Conservation (phyloP, 2,888 invertebrate genomes). For the Eulithis prunata region DNA sequence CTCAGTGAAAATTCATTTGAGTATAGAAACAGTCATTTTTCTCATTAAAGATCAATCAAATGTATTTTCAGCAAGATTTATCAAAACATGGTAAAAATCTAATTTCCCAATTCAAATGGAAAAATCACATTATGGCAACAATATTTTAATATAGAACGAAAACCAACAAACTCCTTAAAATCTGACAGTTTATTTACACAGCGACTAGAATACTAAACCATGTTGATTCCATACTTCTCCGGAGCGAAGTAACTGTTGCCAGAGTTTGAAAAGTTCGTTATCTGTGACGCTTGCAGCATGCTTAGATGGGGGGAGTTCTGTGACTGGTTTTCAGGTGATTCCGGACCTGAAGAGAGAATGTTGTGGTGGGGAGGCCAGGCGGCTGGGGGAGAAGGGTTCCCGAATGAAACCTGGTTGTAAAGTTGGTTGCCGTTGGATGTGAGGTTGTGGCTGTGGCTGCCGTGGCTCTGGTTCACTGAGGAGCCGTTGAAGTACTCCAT, state of each 20-base stretch:
- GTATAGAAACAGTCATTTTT: slow-evolving; percentile 7
- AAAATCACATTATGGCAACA: background rate
- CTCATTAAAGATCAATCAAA: slow-evolving; percentile 17
- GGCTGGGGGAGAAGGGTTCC: slow-evolving; percentile 77
- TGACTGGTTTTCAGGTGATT: slow-evolving; percentile 77
- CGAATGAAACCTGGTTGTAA: slow-evolving; percentile 81
- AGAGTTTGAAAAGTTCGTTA: slow-evolving; percentile 81
- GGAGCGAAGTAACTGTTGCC: slow-evolving; percentile 81
- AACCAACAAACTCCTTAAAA: slow-evolving; percentile 41
- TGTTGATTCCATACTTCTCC: slow-evolving; percentile 82
- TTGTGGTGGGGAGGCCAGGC: slow-evolving; percentile 80
- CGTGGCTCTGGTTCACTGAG: slow-evolving; percentile 75
- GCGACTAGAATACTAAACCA: slow-evolving; percentile 81
- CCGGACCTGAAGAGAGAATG: slow-evolving; percentile 73
- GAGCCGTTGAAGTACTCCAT: slow-evolving; percentile 83
- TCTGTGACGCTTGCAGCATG: slow-evolving; percentile 80
- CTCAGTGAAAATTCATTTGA: slow-evolving; percentile 30
- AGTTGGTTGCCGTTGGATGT: slow-evolving; percentile 77
- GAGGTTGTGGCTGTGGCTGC: slow-evolving; percentile 74
- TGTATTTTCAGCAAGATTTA: slow-evolving; percentile 33
- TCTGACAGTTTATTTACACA: slow-evolving; percentile 46
- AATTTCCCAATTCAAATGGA: background rate
- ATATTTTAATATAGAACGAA: slow-evolving; percentile 11
- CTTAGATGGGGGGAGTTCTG: slow-evolving; percentile 76
- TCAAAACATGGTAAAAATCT: slow-evolving; percentile 7